Evolutionary conservation across 92 coral and sea anemone genomes (phyloP).

Genomic region (Chrysogorgia sp.): DNA sequence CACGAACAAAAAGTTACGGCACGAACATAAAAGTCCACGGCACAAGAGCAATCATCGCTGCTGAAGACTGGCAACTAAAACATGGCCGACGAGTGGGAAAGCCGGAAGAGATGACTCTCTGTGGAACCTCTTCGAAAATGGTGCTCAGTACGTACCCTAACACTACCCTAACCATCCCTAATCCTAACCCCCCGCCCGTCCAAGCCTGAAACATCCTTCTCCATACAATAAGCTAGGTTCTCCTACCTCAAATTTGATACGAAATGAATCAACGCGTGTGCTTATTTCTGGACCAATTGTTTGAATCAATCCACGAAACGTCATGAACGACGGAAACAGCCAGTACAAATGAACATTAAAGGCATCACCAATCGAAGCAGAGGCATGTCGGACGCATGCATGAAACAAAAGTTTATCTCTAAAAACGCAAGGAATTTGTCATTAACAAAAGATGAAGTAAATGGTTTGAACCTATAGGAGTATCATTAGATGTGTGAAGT

Average conservation of each 20-base stretch:
- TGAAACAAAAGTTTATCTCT: slow-evolving; percentile 63
- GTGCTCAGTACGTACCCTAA: no score
- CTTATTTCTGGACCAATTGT: background rate
- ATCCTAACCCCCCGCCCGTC: no score
- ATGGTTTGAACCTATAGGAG: no score
- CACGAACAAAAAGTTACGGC: no score
- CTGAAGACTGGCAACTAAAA: no score
- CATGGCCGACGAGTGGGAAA: no score
- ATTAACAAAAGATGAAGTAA: no score
- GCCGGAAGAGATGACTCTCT: background rate
- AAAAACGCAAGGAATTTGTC: background rate
- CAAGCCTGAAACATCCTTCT: no score
- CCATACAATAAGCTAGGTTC: background rate
- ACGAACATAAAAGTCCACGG: no score
- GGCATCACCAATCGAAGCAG: slow-evolving; percentile 60
- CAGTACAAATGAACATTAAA: slow-evolving; percentile 76
- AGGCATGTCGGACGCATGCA: slow-evolving; percentile 65
- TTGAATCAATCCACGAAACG: slow-evolving; percentile 57
- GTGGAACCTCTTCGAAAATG: background rate
- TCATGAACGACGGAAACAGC: slow-evolving; percentile 70
- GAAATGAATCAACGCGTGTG: background rate
- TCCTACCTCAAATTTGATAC: slow-evolving; percentile 4
- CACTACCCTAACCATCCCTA: no score
- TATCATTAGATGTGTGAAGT: no score
- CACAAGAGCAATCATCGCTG: no score